Base-by-base conservation (phyloP, 1,140 invertebrate species). In the Camponotus vicinus region DNA sequence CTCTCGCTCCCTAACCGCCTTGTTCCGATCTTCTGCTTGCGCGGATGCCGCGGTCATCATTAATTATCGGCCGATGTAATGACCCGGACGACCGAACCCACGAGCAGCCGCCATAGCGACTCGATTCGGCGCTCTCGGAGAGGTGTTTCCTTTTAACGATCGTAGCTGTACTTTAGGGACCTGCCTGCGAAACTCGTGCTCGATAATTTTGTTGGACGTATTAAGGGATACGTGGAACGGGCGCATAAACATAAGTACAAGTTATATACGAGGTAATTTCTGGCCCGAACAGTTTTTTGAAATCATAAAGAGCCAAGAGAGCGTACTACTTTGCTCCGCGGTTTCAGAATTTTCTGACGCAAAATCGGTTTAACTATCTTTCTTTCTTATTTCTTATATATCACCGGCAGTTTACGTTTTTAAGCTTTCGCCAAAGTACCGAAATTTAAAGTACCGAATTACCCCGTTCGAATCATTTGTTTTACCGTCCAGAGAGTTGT, bases 51-150 rank as follows among this genome's bases (percentile, higher is more conserved):
- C 88, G 85, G 83, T 88, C 88, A 88, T 79, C 91, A 90, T 93
- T 93, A 92, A 92, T 92, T 93, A 91, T 89, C 84, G 61, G 71
- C 61, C 86, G 88, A 92, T 88, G 87, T 91, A 92, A 93, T 82
- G 90, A 93, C 87, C 87, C 91, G 87, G 76, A 70, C 75, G 87
- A 88, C 87, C 84, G 86, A 88, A 86, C 67, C 67, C 87, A 90
- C 64, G 69, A 86, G 84, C 87, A 76, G 86, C 70, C 78, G 83
- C 86, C 85, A 85, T 84, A 89, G 89, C 87, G 89, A 88, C 86
- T 88, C 83, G 91, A 92, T 90, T 86, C 80, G 42, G 34, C 64
- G 67, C 63, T 67, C 59, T 76, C 64, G 27, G 64, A 61, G 49
- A 49, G 73, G 87, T 88, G 88, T 86, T 89, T 89, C 70, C 88